A percentile compares a stretch with the other conserved stretches of the same genome.
Conservation (phyloP, 2,888 invertebrate genomes). For the Eupelmus urozonus region DNA sequence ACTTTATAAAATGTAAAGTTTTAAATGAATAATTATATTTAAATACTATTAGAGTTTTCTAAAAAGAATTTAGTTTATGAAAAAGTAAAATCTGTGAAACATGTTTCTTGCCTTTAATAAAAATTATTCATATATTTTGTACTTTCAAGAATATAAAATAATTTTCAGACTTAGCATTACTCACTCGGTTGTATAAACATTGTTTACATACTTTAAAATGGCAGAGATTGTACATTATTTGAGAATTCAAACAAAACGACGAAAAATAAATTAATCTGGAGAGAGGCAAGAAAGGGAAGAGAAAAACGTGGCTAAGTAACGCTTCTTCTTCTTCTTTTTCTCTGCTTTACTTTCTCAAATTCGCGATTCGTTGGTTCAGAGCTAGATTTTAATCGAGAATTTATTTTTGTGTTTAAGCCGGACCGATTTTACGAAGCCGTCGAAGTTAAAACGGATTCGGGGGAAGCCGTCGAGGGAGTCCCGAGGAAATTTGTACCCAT, state of each 20-base stretch:
- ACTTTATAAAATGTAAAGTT: not conserved
- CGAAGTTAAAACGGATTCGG: slow-evolving; percentile 58
- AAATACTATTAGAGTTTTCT: not conserved
- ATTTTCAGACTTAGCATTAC: slow-evolving; percentile 36
- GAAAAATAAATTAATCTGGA: not conserved
- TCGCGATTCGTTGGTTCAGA: slow-evolving; percentile 40
- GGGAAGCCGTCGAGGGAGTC: slow-evolving; percentile 57
- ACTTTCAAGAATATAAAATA: no score
- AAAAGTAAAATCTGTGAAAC: no score
- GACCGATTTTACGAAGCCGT: slow-evolving; percentile 58
- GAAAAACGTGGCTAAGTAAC: not conserved
- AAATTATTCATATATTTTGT: no score
- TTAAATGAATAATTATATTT: not conserved
- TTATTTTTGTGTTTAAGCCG: slow-evolving; percentile 59
- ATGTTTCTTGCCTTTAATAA: no score
- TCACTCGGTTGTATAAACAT: slow-evolving; percentile 8
- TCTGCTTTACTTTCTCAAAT: slow-evolving; percentile 41
- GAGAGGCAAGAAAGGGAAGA: slow-evolving; percentile 27
- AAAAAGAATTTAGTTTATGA: no score
- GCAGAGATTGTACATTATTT: not conserved
- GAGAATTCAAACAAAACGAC: not conserved
- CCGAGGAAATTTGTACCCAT: slow-evolving; percentile 55
- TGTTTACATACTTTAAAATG: slow-evolving; percentile 29
- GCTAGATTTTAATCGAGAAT: slow-evolving; percentile 53
- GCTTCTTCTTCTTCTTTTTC: slow-evolving; percentile 19